phyloP scores from a whole-genome alignment of 2,113 vertebrate species.

The Rhabdornis inornatus region DNA sequence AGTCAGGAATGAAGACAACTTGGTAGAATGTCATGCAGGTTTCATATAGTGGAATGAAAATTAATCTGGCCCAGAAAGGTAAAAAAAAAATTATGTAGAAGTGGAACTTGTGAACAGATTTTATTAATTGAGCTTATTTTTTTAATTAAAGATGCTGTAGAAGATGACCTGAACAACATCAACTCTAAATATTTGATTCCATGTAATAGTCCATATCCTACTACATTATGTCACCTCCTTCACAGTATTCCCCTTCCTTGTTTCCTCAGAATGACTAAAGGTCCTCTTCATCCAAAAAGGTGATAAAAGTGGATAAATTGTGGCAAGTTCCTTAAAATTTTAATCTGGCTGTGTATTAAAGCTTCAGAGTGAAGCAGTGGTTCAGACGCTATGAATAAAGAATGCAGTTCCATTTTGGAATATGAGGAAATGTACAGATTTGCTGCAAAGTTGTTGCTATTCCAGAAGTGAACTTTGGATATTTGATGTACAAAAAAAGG shows the following conservation, averaged over 20 bases:
- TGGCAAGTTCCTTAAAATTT: background rate
- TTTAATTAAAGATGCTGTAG: background rate
- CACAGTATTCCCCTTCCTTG: background rate
- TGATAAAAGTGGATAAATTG: background rate
- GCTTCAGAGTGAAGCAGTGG: background rate
- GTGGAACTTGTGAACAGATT: background rate
- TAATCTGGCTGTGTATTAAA: background rate
- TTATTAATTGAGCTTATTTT: background rate
- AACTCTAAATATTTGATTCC: background rate
- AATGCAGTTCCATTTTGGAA: background rate
- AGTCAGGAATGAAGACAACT: background rate
- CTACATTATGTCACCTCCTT: background rate
- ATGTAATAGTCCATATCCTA: background rate
- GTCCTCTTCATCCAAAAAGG: background rate
- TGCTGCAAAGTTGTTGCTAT: background rate
- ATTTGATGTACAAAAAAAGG: background rate
- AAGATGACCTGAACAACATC: background rate
- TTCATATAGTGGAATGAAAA: background rate
- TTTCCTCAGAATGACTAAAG: background rate
- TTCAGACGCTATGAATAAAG: background rate
- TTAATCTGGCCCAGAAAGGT: background rate
- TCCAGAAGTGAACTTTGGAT: background rate
- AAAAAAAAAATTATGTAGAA: background rate
- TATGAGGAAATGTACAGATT: background rate
- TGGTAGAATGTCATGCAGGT: background rate